Conservation (phyloP, 1,140 invertebrate genomes). For the Eubasilissa regina region DNA sequence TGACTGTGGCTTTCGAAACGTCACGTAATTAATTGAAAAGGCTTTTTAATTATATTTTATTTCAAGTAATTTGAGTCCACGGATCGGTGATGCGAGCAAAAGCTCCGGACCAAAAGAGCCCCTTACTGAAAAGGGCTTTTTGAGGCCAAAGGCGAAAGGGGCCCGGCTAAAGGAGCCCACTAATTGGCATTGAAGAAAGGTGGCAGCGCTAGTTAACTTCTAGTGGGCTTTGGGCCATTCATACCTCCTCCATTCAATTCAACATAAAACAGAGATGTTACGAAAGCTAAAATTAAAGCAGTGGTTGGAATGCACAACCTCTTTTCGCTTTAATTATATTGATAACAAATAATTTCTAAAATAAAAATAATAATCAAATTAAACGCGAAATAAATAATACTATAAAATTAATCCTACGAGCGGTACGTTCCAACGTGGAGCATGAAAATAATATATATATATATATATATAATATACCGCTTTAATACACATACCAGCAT, state of each 20-base stretch:
- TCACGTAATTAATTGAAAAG: slow-evolving; percentile 53
- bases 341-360: neutral
- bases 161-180: slow-evolving; percentile 54
- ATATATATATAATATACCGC: neutral
- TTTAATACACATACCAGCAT: neutral
- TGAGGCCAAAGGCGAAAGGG: slow-evolving; percentile 30
- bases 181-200: slow-evolving; percentile 61
- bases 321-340: neutral
- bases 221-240: slow-evolving; percentile 51
- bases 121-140: slow-evolving; percentile 26
- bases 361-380: too few relatives aligned
- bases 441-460: neutral
- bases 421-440: too few relatives aligned
- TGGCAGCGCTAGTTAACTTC: slow-evolving; percentile 55
- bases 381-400: too few relatives aligned
- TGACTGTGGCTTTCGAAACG: slow-evolving; percentile 44
- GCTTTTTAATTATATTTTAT: slow-evolving; percentile 45
- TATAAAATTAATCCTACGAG: too few relatives aligned
- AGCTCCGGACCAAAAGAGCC: slow-evolving; percentile 17
- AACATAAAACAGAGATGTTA: neutral
- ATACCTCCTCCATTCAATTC: slow-evolving; percentile 8
- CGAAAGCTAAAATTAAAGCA: slow-evolving; percentile 22
- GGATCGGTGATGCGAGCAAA: slow-evolving; percentile 41
- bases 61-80: slow-evolving; percentile 40
- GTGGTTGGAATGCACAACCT: neutral